Evolutionary conservation across 2,113 vertebrate genomes (phyloP), one percentile per base, ranked within the genome.

Genomic region (Saimiri boliviensis): DNA sequence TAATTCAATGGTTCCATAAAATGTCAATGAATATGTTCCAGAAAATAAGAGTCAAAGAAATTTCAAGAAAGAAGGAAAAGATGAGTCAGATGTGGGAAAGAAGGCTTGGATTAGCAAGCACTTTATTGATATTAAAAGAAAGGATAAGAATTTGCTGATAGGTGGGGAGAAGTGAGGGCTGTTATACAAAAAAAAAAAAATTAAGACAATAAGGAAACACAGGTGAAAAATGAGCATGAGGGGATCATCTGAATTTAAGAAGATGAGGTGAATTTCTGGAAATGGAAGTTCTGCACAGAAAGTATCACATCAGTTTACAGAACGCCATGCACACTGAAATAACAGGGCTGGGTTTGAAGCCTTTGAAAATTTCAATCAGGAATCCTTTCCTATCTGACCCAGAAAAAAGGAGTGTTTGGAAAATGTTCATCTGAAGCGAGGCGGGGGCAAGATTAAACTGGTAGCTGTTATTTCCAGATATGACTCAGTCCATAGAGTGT

Each of bases 261-360:
- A 56, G 49, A 2, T 40, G 82, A 27, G 1, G 3, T 74, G 58
- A 21, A 5, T 10, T 14, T 19, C 13, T 56, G 2, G 27, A 47
- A 16, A 54, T 4, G 16, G 32, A 92, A 63, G 4, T 42, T 83
- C 32, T 56, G 21, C 23, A 8, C 8, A 32, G 47, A 71, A 45
- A 56, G 0, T 27, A 16, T 30, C 16, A 3, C 11, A 25, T 35
- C 1, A 25, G 40, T 5, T 52, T 27, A 11, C 0, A 40, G 35
- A 74, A 40, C 47, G 25, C n/a, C 35, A 32, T 2, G 21, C 30
- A 45, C 3, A 5, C 13, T 0, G 1, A 5, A 1, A 10, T 37
- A 27, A 3, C 12, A 52, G 21, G 6, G 6, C 23, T 79, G 52
- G 10, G 2, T 60, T n/a, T 40, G 58, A 42, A 49, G 35, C 6